Conservation (phyloP, 92 coral and sea anemone species). For the Desmophyllum pertusum region DNA sequence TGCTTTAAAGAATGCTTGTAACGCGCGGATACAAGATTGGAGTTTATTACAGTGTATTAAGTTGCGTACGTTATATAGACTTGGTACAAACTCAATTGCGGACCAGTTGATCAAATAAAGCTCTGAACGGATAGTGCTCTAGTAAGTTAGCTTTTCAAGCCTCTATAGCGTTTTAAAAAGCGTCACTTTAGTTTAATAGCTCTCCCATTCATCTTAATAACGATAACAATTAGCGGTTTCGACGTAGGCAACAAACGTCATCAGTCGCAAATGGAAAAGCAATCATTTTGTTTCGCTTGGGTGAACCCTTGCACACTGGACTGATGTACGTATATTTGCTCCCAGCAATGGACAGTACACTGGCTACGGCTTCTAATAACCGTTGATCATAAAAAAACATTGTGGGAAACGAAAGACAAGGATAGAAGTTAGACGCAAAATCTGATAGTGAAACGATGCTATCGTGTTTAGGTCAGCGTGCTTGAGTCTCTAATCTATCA, state of each 20-base stretch:
- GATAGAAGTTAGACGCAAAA: background rate
- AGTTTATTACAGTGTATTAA: background rate
- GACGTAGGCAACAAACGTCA: background rate
- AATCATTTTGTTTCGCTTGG: background rate
- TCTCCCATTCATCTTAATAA: background rate
- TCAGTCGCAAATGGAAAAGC: conserved; percentile 10
- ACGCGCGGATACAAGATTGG: background rate
- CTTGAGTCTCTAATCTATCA: background rate
- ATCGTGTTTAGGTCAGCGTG: background rate
- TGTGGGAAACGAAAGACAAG: background rate
- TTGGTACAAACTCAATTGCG: background rate
- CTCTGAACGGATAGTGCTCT: background rate
- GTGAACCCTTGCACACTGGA: background rate
- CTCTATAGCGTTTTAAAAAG: background rate
- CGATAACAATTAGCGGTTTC: conserved; percentile 17
- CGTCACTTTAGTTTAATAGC: conserved; percentile 33
- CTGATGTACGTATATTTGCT: background rate
- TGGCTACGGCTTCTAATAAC: background rate
- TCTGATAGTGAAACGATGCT: background rate
- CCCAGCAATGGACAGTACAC: background rate
- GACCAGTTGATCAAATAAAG: background rate
- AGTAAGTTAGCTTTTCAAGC: background rate
- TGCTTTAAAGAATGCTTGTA: conserved; percentile 17
- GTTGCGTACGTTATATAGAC: background rate
- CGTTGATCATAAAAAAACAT: background rate